These are phyloP conservation scores for Amphiprion clarkii DNA, from an alignment of 2,797 vertebrate species.

Conservation along the genomic window DNA sequence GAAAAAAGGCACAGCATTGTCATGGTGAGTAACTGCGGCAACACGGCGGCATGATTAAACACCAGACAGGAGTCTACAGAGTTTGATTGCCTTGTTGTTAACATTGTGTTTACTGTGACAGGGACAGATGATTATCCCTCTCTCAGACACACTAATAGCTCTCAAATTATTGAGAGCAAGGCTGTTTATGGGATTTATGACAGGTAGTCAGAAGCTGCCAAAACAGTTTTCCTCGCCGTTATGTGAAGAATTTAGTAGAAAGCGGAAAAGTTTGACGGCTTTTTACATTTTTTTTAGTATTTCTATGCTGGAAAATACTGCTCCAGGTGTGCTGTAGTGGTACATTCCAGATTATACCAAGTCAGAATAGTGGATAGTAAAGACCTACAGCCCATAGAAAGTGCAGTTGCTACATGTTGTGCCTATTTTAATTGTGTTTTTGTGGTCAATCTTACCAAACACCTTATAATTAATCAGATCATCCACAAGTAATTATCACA, in stretches of 20 bases:
- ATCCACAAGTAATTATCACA: not conserved
- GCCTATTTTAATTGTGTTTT: constrained; percentile 1
- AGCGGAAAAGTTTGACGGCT: not conserved
- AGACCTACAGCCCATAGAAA: not conserved
- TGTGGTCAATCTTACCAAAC: not conserved
- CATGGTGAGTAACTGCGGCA: constrained; percentile 62
- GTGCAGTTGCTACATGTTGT: not conserved
- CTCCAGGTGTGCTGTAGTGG: too few species aligned
- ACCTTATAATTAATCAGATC: constrained; percentile 12
- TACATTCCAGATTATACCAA: too few species aligned
- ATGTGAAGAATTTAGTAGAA: constrained; percentile 13
- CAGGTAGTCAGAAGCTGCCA: constrained; percentile 35
- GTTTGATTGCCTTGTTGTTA: constrained; percentile 69
- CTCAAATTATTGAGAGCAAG: constrained; percentile 52
- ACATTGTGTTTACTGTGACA: constrained; percentile 58
- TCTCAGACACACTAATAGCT: constrained; percentile 50
- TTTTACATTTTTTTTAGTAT: not conserved
- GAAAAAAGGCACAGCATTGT: constrained; percentile 40
- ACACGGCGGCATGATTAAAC: constrained; percentile 60
- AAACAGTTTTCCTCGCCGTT: constrained; percentile 24
- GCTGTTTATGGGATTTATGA: constrained; percentile 57
- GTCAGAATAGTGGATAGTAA: too few species aligned
- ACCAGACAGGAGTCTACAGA: constrained; percentile 45
- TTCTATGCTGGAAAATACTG: not conserved
- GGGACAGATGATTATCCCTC: constrained; percentile 59